Evolutionary conservation across 2,888 invertebrate genomes (phyloP).

Genomic region (Heliconius ethilla): DNA sequence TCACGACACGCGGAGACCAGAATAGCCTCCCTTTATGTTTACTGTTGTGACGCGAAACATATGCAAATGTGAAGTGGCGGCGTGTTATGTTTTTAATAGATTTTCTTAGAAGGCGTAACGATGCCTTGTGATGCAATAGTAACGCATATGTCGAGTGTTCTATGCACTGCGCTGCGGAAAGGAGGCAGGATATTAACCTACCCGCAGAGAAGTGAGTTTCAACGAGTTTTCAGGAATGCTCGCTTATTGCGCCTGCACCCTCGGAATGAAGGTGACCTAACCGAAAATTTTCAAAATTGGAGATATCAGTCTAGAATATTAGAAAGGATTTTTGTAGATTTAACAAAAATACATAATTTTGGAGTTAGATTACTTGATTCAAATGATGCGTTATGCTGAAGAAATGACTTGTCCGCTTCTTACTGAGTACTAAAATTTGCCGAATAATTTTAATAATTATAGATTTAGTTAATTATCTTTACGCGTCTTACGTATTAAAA

Average conservation of each 20-base stretch:
- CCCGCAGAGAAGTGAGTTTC: constrained; percentile 47
- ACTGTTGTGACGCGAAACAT: constrained; percentile 41
- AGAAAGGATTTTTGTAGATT: neutral
- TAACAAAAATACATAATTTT: neutral
- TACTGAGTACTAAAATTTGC: too few relatives aligned
- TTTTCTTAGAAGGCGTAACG: constrained; percentile 23
- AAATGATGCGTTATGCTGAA: too few relatives aligned
- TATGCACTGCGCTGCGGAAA: constrained; percentile 47
- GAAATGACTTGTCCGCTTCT: too few relatives aligned
- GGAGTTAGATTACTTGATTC: neutral
- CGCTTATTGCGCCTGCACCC: neutral
- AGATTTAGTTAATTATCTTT: neutral
- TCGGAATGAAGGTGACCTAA: neutral
- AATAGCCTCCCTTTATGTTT: constrained; percentile 45
- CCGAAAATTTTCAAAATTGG: neutral
- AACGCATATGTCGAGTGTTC: constrained; percentile 44
- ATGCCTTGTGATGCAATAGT: constrained; percentile 49
- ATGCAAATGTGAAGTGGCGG: constrained; percentile 33
- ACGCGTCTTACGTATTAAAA: neutral
- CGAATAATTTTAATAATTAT: too few relatives aligned
- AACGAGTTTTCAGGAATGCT: neutral
- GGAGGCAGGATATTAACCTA: constrained; percentile 46
- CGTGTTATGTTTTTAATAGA: constrained; percentile 22
- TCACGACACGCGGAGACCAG: constrained; percentile 64
- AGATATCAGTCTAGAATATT: neutral